A percentile compares a stretch with the other conserved stretches of the same genome.
These are phyloP conservation scores for Mesorhabditis belari DNA, from an alignment of 2,888 invertebrate genomes.

Conservation along the genomic window DNA sequence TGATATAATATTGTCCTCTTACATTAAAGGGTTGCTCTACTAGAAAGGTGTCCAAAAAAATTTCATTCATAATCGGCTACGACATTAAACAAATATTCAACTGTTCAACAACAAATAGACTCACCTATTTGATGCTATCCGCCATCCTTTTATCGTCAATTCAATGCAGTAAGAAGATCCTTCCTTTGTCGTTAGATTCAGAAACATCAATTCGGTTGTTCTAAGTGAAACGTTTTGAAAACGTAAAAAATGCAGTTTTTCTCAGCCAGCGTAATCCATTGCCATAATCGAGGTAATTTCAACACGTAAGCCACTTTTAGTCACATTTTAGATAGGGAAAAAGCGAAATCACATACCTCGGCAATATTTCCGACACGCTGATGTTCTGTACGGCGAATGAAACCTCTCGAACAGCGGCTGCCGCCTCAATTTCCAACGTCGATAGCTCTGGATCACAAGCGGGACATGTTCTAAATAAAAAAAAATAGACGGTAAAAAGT, in stretches of 20 bases:
- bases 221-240: slow-evolving; percentile 26
- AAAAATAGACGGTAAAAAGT: not conserved
- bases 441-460: slow-evolving; percentile 1
- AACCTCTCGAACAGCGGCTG: slow-evolving; percentile 70
- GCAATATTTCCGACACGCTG: slow-evolving; percentile 54
- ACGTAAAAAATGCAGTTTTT: too few relatives aligned
- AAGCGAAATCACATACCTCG: slow-evolving; percentile 5
- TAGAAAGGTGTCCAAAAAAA: not conserved
- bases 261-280: too few relatives aligned
- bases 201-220: slow-evolving; percentile 63
- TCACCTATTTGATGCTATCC: slow-evolving; percentile 58
- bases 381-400: slow-evolving; percentile 68
- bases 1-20: too few relatives aligned
- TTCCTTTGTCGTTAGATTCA: slow-evolving; percentile 73
- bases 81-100: too few relatives aligned
- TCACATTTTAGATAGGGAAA: too few relatives aligned
- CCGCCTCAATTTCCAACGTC: slow-evolving; percentile 61
- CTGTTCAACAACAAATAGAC: too few relatives aligned
- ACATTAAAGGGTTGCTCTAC: too few relatives aligned
- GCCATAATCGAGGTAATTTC: too few relatives aligned
- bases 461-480: slow-evolving; percentile 1
- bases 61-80: not conserved
- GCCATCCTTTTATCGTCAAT: slow-evolving; percentile 63
- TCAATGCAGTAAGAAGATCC: slow-evolving; percentile 50
- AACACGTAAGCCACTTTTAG: too few relatives aligned